These are phyloP conservation scores for Gobio gobio DNA, from an alignment of 2,113 vertebrate genomes.

Conservation along the genomic window DNA sequence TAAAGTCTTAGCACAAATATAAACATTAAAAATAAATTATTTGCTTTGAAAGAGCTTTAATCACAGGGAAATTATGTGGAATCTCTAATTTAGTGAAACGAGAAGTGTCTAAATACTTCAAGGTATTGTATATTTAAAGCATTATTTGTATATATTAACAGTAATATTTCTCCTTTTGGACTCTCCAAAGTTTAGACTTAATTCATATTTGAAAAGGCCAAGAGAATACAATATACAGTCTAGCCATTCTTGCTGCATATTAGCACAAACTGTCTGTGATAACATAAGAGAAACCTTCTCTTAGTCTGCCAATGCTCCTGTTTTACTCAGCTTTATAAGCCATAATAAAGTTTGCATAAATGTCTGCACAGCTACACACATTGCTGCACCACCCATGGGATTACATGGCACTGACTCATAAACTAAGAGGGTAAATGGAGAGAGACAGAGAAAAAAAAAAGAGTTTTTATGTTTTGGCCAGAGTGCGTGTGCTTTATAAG, in stretches of 20 bases:
- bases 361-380: conserved; percentile 18
- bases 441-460: conserved; percentile 28
- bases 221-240: conserved; percentile 2
- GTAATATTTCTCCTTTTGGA: neutral
- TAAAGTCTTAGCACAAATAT: neutral
- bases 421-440: conserved; percentile 13
- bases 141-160: neutral
- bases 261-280: conserved; percentile 16
- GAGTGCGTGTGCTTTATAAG: conserved; percentile 39
- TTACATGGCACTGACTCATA: conserved; percentile 53
- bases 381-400: conserved; percentile 41
- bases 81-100: neutral
- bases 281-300: conserved; percentile 5
- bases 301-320: conserved; percentile 23
- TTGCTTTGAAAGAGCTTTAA: neutral
- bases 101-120: neutral
- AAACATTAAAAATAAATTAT: neutral
- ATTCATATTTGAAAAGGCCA: conserved; percentile 16
- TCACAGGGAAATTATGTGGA: neutral
- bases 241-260: neutral
- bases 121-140: neutral
- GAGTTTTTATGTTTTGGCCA: conserved; percentile 44
- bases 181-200: conserved; percentile 8
- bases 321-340: conserved; percentile 47
- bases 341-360: conserved; percentile 45